Conservation (phyloP, 2,888 invertebrate genomes). For the Limnephilus rhombicus region DNA sequence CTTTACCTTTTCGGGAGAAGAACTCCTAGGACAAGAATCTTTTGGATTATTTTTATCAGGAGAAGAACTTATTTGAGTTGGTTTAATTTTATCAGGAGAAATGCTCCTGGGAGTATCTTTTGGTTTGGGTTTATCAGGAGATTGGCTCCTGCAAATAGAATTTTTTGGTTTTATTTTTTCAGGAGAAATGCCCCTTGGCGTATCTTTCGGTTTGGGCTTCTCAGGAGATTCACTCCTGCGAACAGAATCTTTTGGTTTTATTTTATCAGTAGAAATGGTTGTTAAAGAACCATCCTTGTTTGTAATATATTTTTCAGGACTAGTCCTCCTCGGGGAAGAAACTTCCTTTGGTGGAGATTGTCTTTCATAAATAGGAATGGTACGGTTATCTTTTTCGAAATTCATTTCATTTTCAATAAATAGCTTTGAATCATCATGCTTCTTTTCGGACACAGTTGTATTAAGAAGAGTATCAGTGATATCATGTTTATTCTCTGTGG, state of each 20-base stretch:
- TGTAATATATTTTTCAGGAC: constrained; percentile 18
- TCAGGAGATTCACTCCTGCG: constrained; percentile 23
- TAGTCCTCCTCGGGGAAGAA: constrained; percentile 35
- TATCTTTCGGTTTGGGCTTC: constrained; percentile 20
- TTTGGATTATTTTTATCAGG: not conserved
- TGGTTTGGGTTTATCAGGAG: not conserved
- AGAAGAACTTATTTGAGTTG: constrained; percentile 3
- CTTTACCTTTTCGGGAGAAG: constrained; percentile 7
- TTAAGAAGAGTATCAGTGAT: constrained; percentile 21
- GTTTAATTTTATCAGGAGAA: constrained; percentile 27
- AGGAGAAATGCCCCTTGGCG: constrained; percentile 24
- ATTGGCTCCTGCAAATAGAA: not conserved
- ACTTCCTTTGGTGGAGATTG: constrained; percentile 40
- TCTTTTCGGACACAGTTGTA: constrained; percentile 20
- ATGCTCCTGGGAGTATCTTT: not conserved
- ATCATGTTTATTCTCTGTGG: constrained; percentile 21
- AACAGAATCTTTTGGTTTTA: constrained; percentile 29
- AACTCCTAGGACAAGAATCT: not conserved
- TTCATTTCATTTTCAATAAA: constrained; percentile 59
- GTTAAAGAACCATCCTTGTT: not conserved
- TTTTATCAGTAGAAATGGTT: constrained; percentile 18
- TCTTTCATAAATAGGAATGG: not conserved
- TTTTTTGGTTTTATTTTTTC: constrained; percentile 42
- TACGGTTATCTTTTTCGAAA: constrained; percentile 49
- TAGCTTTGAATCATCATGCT: constrained; percentile 38